Percentiles rank a stretch among this genome's conserved stretches.
These are phyloP conservation scores for Chrysolina oricalcia DNA, from an alignment of 2,888 invertebrate genomes.

Conservation along the genomic window DNA sequence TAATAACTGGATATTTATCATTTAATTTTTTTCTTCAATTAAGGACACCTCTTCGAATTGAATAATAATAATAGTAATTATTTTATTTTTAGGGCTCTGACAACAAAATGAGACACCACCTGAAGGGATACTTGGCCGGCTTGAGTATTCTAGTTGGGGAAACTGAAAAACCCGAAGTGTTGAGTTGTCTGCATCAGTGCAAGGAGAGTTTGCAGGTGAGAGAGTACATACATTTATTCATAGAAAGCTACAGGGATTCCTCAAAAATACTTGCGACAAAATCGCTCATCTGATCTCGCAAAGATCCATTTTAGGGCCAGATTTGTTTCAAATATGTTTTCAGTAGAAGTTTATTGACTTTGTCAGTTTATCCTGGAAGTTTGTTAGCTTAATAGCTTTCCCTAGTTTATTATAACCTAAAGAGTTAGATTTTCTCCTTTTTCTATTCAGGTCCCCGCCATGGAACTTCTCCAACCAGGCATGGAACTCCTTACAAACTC, in stretches of 20 bases:
- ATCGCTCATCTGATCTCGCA: too few relatives aligned
- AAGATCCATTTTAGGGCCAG: too few relatives aligned
- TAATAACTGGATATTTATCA: neutral
- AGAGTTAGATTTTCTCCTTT: neutral
- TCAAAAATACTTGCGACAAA: too few relatives aligned
- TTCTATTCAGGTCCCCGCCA: constrained; percentile 77
- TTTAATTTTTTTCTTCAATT: too few relatives aligned
- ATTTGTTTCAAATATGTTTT: too few relatives aligned
- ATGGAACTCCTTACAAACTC: constrained; percentile 84
- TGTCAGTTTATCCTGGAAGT: neutral
- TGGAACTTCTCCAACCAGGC: constrained; percentile 84
- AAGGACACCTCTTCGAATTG: too few relatives aligned
- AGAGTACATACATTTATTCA: neutral
- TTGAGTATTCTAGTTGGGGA: constrained; percentile 85
- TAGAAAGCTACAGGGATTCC: neutral
- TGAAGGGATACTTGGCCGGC: constrained; percentile 91
- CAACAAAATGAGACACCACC: constrained; percentile 91
- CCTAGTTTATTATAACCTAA: too few relatives aligned
- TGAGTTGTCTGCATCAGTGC: constrained; percentile 86
- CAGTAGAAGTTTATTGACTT: too few relatives aligned
- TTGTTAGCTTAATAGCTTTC: neutral
- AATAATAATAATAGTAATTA: neutral
- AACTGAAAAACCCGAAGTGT: constrained; percentile 82
- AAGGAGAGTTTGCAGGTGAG: constrained; percentile 82
- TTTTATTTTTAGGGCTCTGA: constrained; percentile 79